Evolutionary conservation across 2,797 vertebrate species (phyloP).

Genomic region (Eleutherodactylus coqui): DNA sequence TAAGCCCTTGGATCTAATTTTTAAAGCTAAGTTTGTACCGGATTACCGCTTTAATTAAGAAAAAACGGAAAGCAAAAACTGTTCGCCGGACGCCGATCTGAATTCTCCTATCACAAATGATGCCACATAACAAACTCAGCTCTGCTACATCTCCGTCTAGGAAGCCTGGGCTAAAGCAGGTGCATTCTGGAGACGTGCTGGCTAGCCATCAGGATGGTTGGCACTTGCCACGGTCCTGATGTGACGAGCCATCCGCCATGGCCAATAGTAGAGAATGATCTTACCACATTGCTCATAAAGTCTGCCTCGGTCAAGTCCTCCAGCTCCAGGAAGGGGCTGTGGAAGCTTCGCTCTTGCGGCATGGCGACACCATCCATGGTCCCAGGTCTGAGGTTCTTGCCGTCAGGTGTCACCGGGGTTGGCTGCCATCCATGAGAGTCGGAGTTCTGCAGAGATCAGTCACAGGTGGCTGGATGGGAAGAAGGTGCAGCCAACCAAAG

Average conservation of each 20-base stretch:
- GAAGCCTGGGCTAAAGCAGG: background rate
- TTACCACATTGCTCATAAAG: slow-evolving; percentile 93
- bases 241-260: background rate
- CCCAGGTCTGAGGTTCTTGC: slow-evolving; percentile 38
- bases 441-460: background rate
- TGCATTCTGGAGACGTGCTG: background rate
- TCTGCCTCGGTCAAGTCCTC: slow-evolving; percentile 93
- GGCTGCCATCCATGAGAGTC: slow-evolving; percentile 23
- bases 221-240: background rate
- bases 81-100: too few species aligned
- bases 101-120: background rate
- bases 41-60: too few species aligned
- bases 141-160: background rate
- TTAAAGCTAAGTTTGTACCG: too few species aligned
- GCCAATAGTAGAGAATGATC: slow-evolving; percentile 47
- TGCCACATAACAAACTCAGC: background rate
- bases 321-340: slow-evolving; percentile 83
- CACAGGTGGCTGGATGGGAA: slow-evolving; percentile 17
- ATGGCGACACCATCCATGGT: slow-evolving; percentile 87
- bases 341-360: slow-evolving; percentile 74
- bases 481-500: background rate
- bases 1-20: too few species aligned
- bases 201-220: too few species aligned
- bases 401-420: slow-evolving; percentile 63
- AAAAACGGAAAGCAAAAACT: too few species aligned